These are phyloP conservation scores for Malurus elegans DNA, from an alignment of 2,113 vertebrate genomes.

Conservation along the genomic window DNA sequence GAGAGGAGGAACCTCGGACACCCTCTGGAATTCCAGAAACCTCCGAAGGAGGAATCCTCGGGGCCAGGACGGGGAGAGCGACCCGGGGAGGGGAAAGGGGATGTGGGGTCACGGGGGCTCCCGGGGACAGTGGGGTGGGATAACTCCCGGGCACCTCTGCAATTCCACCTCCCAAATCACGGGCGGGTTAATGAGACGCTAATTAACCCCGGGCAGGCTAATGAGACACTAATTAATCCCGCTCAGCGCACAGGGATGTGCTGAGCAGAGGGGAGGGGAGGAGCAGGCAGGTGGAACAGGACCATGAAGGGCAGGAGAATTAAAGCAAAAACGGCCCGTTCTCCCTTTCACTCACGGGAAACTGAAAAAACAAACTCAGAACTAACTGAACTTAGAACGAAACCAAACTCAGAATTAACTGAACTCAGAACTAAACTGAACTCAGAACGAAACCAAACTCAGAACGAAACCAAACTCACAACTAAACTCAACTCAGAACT, in stretches of 20 bases:
- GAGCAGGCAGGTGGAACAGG: not conserved
- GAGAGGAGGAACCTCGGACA: not conserved
- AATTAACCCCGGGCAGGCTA: not conserved
- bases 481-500: no score
- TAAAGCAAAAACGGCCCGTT: not conserved
- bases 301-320: not conserved
- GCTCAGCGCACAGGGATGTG: not conserved
- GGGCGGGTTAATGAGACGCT: not conserved
- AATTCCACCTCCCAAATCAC: not conserved
- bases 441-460: no score
- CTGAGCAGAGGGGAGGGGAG: not conserved
- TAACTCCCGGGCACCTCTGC: not conserved
- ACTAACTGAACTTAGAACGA: no score
- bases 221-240: slow-evolving; percentile 5
- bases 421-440: no score
- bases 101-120: not conserved
- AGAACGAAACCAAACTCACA: no score
- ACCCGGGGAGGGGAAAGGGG: not conserved
- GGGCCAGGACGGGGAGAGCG: not conserved
- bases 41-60: fast-evolving
- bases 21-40: not conserved
- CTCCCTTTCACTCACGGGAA: not conserved
- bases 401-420: no score
- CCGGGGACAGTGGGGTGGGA: not conserved
- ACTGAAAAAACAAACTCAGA: no score